Base-by-base conservation (phyloP, 2,797 vertebrate genomes). In the Amniataba percoides region DNA sequence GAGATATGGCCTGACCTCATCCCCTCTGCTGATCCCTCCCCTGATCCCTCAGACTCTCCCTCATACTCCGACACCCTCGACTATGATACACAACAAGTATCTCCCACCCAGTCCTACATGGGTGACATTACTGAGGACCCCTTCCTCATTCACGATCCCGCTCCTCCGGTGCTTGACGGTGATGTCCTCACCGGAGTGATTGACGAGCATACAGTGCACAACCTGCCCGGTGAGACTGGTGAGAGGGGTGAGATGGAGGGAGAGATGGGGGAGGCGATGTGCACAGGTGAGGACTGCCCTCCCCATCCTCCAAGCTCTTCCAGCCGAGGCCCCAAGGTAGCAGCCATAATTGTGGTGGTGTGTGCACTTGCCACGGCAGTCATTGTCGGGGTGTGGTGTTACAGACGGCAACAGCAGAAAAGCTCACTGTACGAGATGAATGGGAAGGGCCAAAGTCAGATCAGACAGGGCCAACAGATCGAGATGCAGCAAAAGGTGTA, bases 401-500 rank as follows among this genome's bases (percentile, higher is more conserved):
- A 97, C 91, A 95, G 95, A 84, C 96, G 92, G 87, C 88, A 94
- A 62, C 97, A 97, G 88, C 96, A 96, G 93, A 98, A 97, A 91
- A 98, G 95, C 83, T 99, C 97, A 0, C 87, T 97, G 74, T 99
- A 98, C 74, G 96, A 97, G 92, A 94, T 99, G 87, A 98, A 98
- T 0, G 97, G 97, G 31, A 97, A 96, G 81, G 95, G 95, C 71
- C 96, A 96, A 61, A 86, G 78, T 79, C 91, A 85, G 81, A 92
- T 87, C 57, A 94, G 94, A 74, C 96, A 96, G 48, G 95, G 94
- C 55, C 97, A 99, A 90, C 97, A 98, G 80, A 98, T 99, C 0
- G 98, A 99, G 94, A 98, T 99, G 96, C 97, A 96, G 78, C 95
- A 99, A 88, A 99, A 98, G 84, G 96, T 99, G 86, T 99, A 97